Base-by-base conservation (phyloP, 1,140 invertebrate species). In the honey bee (Apis mellifera) region DNA sequence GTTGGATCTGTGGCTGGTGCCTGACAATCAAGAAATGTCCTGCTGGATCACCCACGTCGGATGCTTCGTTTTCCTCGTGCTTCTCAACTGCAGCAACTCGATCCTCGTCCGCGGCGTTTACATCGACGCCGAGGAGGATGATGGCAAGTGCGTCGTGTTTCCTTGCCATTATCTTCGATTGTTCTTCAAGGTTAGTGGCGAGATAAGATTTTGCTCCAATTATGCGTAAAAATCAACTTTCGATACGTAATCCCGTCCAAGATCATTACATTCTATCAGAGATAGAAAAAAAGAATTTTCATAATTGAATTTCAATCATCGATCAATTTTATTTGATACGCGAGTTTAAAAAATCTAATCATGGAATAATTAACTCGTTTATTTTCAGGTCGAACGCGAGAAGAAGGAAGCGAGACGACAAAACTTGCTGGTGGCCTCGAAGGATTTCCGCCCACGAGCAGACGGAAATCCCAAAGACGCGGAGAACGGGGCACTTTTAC, bases 61-160 rank as follows among this genome's bases (percentile, higher is more conserved):
- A 48, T 96, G 96, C 70, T 95, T 98, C 66, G 90, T 96, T 2
- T 93, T 97, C n/a, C 95, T 98, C 21, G 96, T 97, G 9, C 94
- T 97, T 2, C 93, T 98, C n/a, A 97, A 97, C 85, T 97, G 97
- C 89, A 96, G 97, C 84, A 98, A 98, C 93, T 97, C 97, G 0
- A 95, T 98, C 48, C 94, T 98, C 54, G 97, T 97, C 2, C 95
- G 97, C 65, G 97, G 97, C 2, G 97, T 98, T 3, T 97, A 97
- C 91, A 97, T 97, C 60, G 97, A 98, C 92, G 97, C 96, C 0
- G 97, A 97, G 89, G 97, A 97, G 85, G 95, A 96, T 0, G 96
- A 96, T 1, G 97, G 97, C 11, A 95, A 97, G 86, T 97, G 97
- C 89, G 97, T 97, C 0, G 95, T 96, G 72, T 97, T 98, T 92